phyloP scores from a whole-genome alignment of 2,888 invertebrate species.

The Drosophila meridionalis region DNA sequence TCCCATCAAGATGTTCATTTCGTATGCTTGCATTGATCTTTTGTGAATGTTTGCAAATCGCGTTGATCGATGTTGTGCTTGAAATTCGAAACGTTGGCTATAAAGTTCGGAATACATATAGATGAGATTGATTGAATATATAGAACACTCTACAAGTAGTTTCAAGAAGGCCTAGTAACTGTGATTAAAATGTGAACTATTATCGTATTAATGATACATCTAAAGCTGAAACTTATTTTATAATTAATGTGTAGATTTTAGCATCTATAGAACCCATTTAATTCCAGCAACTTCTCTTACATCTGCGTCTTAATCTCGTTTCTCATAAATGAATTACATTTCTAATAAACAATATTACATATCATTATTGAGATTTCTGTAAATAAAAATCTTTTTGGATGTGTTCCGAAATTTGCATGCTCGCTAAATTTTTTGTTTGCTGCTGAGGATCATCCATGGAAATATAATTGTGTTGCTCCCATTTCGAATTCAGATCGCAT shows the following conservation, averaged over 20 bases:
- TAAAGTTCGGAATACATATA: neutral
- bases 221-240: neutral
- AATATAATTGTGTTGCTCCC: constrained; percentile 8
- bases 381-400: neutral
- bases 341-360: neutral
- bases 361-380: neutral
- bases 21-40: constrained; percentile 32
- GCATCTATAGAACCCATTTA: neutral
- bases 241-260: neutral
- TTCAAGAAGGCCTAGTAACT: neutral
- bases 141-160: neutral
- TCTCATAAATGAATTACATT: neutral
- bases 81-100: neutral
- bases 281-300: neutral
- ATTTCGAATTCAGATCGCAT: constrained; percentile 10
- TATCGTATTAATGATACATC: neutral
- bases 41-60: neutral
- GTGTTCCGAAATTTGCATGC: constrained; percentile 43
- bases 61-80: neutral
- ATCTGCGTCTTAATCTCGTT: neutral
- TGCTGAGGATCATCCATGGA: constrained; percentile 4
- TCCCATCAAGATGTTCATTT: constrained; percentile 50
- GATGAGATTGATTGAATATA: neutral
- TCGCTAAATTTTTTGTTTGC: constrained; percentile 34
- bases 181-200: neutral